Evolutionary conservation across 2,797 vertebrate genomes (phyloP).

Genomic region (Gymnoscopelus microlampas): DNA sequence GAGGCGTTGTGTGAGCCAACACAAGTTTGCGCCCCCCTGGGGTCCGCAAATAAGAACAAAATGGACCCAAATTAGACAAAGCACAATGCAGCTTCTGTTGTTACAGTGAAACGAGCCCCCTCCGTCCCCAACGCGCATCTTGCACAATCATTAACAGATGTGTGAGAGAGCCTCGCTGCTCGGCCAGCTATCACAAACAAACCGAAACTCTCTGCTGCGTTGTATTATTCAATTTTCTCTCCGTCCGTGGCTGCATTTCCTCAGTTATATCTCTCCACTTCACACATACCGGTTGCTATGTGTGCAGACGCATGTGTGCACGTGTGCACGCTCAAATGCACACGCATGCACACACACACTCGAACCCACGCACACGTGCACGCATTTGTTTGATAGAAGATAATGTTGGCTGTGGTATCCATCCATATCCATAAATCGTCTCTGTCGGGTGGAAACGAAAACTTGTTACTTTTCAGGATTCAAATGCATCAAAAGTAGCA

Average conservation of each 20-base stretch:
- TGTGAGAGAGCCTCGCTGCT: slow-evolving; percentile 60
- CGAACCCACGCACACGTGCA: too few species aligned
- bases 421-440: too few species aligned
- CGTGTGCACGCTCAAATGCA: slow-evolving; percentile 8
- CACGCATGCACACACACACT: slow-evolving; percentile 16
- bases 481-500: too few species aligned
- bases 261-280: slow-evolving; percentile 32
- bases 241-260: slow-evolving; percentile 53
- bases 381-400: too few species aligned
- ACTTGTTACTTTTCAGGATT: too few species aligned
- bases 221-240: slow-evolving; percentile 60
- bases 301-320: slow-evolving; percentile 50
- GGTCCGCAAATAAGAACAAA: slow-evolving; percentile 66
- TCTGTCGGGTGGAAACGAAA: too few species aligned
- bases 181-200: slow-evolving; percentile 67
- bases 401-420: too few species aligned
- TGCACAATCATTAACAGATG: slow-evolving; percentile 85
- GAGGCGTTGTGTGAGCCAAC: slow-evolving; percentile 38
- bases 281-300: slow-evolving; percentile 33
- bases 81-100: slow-evolving; percentile 85
- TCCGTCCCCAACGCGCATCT: slow-evolving; percentile 71
- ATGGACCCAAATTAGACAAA: slow-evolving; percentile 75
- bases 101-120: slow-evolving; percentile 68
- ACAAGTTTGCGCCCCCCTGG: slow-evolving; percentile 29
- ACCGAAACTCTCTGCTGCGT: slow-evolving; percentile 52